These are phyloP conservation scores for Psilanteris sp. DNA, from an alignment of 1,140 invertebrate genomes.

Conservation along the genomic window DNA sequence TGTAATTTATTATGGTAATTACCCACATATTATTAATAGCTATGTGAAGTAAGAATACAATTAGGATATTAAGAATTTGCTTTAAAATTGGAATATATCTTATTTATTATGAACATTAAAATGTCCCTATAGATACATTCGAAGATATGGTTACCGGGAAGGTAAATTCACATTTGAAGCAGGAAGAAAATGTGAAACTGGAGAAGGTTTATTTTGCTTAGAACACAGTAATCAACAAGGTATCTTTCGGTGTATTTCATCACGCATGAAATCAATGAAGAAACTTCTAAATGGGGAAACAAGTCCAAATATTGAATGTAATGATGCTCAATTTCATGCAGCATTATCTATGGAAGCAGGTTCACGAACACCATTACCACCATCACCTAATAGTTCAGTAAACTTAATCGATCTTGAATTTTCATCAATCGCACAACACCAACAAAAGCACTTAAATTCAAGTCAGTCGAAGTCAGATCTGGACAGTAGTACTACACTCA, in stretches of 20 bases:
- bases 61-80: too few relatives aligned
- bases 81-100: too few relatives aligned
- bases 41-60: too few relatives aligned
- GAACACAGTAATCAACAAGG: slow-evolving; percentile 89
- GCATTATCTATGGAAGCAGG: slow-evolving; percentile 87
- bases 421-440: slow-evolving; percentile 70
- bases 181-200: slow-evolving; percentile 92
- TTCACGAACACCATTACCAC: slow-evolving; percentile 87
- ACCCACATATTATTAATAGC: too few relatives aligned
- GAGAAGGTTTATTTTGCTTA: slow-evolving; percentile 90
- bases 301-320: slow-evolving; percentile 84
- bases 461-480: slow-evolving; percentile 40
- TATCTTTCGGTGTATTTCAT: slow-evolving; percentile 88
- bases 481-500: slow-evolving; percentile 43
- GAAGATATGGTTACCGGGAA: slow-evolving; percentile 89
- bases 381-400: slow-evolving; percentile 82
- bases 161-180: slow-evolving; percentile 94
- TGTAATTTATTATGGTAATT: too few relatives aligned
- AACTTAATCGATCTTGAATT: slow-evolving; percentile 79
- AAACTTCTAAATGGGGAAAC: slow-evolving; percentile 86
- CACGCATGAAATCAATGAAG: slow-evolving; percentile 92
- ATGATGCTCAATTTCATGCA: slow-evolving; percentile 87
- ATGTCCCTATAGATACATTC: slow-evolving; percentile 86
- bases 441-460: slow-evolving; percentile 69
- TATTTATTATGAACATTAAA: too few relatives aligned